Evolutionary conservation across 2,797 vertebrate genomes (phyloP).

Genomic region (Microtus agrestis): DNA sequence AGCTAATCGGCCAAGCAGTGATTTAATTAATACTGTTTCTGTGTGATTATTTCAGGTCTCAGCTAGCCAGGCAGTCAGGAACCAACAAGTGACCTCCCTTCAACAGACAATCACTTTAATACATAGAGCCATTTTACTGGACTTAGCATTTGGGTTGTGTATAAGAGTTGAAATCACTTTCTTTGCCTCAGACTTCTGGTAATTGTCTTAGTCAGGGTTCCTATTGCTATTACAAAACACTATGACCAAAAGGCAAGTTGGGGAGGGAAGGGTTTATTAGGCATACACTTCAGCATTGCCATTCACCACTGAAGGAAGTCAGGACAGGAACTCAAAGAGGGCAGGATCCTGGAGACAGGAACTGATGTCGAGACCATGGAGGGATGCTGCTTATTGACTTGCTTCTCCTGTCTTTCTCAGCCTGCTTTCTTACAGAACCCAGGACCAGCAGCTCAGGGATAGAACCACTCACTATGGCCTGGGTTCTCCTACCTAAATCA

Average conservation of each 20-base stretch:
- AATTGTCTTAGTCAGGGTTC: neutral
- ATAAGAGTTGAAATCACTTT: conserved; percentile 9
- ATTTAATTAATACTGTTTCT: too few relatives aligned
- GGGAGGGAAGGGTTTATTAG: neutral
- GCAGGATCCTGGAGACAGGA: neutral
- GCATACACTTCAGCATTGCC: neutral
- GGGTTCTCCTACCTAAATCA: neutral
- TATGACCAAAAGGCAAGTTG: neutral
- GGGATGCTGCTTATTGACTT: neutral
- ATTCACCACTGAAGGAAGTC: neutral
- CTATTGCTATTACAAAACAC: neutral
- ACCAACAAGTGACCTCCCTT: too few relatives aligned
- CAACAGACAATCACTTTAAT: neutral
- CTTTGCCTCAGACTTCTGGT: conserved; percentile 1
- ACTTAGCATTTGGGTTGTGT: neutral
- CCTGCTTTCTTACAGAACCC: neutral
- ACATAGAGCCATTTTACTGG: neutral
- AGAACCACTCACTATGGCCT: neutral
- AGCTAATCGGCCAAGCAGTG: too few relatives aligned
- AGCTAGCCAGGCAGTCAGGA: too few relatives aligned
- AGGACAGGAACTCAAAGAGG: neutral
- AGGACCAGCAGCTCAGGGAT: neutral
- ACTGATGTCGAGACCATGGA: neutral
- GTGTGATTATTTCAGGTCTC: too few relatives aligned
- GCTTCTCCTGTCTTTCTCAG: neutral